Evolutionary conservation across 2,797 vertebrate genomes (phyloP).

Genomic region (Sebastes vulpes): DNA sequence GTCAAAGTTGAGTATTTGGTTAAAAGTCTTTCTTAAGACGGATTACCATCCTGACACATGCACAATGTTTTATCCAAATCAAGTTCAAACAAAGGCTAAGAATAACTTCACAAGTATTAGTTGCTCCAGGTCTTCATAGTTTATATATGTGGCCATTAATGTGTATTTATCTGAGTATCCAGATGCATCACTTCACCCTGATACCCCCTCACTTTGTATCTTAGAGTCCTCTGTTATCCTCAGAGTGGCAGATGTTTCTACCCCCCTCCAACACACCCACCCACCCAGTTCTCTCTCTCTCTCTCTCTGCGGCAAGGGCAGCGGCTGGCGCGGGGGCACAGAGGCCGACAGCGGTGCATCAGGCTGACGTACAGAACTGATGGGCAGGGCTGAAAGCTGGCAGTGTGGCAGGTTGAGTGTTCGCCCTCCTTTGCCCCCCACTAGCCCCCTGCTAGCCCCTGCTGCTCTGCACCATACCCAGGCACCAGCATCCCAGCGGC

Average conservation of each 20-base stretch:
- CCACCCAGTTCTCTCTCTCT: slow-evolving; percentile 62
- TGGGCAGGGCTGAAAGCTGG: slow-evolving; percentile 86
- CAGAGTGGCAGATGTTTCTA: slow-evolving; percentile 87
- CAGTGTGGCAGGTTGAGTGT: slow-evolving; percentile 83
- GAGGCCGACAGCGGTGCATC: slow-evolving; percentile 75
- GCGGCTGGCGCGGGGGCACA: slow-evolving; percentile 83
- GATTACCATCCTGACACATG: background rate
- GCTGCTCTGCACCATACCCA: slow-evolving; percentile 75
- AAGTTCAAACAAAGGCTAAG: background rate
- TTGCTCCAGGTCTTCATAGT: background rate
- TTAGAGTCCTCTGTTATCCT: slow-evolving; percentile 67
- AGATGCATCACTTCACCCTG: slow-evolving; percentile 24
- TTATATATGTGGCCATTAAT: background rate
- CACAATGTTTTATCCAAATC: background rate
- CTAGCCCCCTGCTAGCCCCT: slow-evolving; percentile 74
- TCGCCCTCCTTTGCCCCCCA: slow-evolving; percentile 77
- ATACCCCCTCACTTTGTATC: slow-evolving; percentile 47
- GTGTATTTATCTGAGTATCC: background rate
- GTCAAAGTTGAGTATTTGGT: background rate
- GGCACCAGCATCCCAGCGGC: slow-evolving; percentile 81
- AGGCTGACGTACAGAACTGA: slow-evolving; percentile 81
- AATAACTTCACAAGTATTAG: background rate
- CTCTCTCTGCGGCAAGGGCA: slow-evolving; percentile 83
- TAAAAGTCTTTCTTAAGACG: background rate
- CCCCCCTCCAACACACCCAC: slow-evolving; percentile 33